These are phyloP conservation scores for Smutsia gigantea DNA, from an alignment of 2,797 vertebrate species.

Conservation along the genomic window DNA sequence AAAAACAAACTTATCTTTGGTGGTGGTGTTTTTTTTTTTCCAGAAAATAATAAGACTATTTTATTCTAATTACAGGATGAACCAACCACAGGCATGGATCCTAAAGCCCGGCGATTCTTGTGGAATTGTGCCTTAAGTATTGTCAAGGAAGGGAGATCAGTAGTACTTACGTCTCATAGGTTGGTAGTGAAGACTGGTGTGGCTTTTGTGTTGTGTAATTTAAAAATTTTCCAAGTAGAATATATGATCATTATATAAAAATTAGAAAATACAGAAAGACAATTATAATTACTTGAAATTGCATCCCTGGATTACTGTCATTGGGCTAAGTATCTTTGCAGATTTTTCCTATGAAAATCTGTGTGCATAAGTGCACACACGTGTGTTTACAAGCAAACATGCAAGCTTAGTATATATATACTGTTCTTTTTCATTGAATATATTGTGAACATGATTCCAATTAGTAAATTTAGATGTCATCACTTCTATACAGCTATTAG, in stretches of 20 bases:
- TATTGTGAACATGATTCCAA: neutral
- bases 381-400: constrained; percentile 7
- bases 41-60: neutral
- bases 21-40: neutral
- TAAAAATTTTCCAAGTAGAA: neutral
- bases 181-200: constrained; percentile 64
- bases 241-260: neutral
- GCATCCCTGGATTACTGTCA: neutral
- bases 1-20: neutral
- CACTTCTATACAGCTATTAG: neutral
- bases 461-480: neutral
- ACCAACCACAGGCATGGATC: constrained; percentile 98
- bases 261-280: neutral
- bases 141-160: constrained; percentile 95
- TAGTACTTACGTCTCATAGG: constrained; percentile 98
- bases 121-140: constrained; percentile 97
- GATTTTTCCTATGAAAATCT: neutral
- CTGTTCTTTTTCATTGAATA: neutral
- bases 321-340: neutral
- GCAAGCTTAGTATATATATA: neutral
- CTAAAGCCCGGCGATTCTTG: constrained; percentile 95
- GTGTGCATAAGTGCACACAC: too few relatives aligned
- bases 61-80: constrained; percentile 90
- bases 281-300: neutral
- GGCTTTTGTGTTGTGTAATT: neutral